These are phyloP conservation scores for Bombyx mori DNA, from an alignment of 1,140 invertebrate genomes.

Conservation along the genomic window DNA sequence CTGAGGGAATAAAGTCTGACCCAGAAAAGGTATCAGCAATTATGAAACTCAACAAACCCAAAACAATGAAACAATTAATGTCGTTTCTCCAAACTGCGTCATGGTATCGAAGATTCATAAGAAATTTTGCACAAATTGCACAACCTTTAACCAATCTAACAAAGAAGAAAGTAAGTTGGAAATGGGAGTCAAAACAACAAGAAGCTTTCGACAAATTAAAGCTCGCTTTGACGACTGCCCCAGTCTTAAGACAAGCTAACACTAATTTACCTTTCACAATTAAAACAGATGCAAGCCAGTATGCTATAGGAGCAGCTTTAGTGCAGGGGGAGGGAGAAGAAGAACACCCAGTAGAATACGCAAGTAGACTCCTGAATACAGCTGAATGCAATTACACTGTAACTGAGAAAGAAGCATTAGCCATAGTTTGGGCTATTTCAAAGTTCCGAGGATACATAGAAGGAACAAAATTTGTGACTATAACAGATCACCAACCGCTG, in stretches of 20 bases:
- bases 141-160: slow-evolving; percentile 14
- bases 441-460: slow-evolving; percentile 56
- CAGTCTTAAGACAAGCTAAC: background rate
- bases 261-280: background rate
- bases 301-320: background rate
- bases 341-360: background rate
- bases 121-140: slow-evolving; percentile 15
- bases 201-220: background rate
- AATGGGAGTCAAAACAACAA: background rate
- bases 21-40: slow-evolving; percentile 5
- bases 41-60: slow-evolving; percentile 2
- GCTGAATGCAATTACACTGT: no score
- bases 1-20: slow-evolving; percentile 8
- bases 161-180: no score
- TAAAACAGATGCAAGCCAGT: slow-evolving; percentile 1
- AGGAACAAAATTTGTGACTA: slow-evolving; percentile 19
- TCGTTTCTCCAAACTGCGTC: slow-evolving; percentile 53
- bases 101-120: slow-evolving; percentile 37
- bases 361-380: background rate
- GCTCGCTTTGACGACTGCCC: background rate
- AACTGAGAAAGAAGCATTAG: slow-evolving; percentile 48
- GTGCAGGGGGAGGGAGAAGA: background rate
- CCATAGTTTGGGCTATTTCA: slow-evolving; percentile 60
- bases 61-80: slow-evolving; percentile 37
- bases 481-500: slow-evolving; percentile 66